Percentiles rank a stretch among this genome's conserved stretches.
These are phyloP conservation scores for Hyles lineata DNA, from an alignment of 2,888 invertebrate genomes.

Conservation along the genomic window DNA sequence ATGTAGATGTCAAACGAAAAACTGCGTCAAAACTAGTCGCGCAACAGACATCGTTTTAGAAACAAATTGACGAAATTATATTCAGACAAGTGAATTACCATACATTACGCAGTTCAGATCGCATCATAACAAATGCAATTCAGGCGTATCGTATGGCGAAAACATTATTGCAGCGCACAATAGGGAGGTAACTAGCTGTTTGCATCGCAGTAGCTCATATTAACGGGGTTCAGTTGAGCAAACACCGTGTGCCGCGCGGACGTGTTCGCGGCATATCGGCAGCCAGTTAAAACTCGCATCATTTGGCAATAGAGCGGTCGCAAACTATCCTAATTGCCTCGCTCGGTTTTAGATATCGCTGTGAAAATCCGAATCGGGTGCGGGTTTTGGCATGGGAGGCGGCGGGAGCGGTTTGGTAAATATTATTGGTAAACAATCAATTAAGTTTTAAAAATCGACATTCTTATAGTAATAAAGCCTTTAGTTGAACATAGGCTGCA, in stretches of 20 bases:
- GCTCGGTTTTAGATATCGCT: constrained; percentile 66
- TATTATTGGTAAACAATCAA: neutral
- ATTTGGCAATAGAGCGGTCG: constrained; percentile 70
- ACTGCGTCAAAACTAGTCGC: too few relatives aligned
- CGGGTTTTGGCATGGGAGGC: constrained; percentile 29
- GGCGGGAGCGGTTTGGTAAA: constrained; percentile 25
- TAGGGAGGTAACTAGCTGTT: neutral
- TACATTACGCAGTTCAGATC: neutral
- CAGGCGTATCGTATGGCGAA: neutral
- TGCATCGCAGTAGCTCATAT: constrained; percentile 38
- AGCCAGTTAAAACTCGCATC: constrained; percentile 61
- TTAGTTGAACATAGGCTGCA: too few relatives aligned
- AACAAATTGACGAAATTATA: too few relatives aligned
- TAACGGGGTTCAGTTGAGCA: neutral
- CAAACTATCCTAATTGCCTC: constrained; percentile 76
- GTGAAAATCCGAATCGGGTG: constrained; percentile 47
- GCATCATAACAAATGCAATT: neutral
- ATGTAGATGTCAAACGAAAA: too few relatives aligned
- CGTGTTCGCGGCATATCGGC: constrained; percentile 28
- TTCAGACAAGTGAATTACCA: too few relatives aligned
- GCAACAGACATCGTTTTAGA: too few relatives aligned
- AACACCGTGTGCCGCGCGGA: neutral
- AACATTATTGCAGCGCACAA: neutral
- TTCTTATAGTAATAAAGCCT: too few relatives aligned
- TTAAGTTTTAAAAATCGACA: too few relatives aligned